Conservation (phyloP, 2,113 vertebrate species). For the Salminus brasiliensis region DNA sequence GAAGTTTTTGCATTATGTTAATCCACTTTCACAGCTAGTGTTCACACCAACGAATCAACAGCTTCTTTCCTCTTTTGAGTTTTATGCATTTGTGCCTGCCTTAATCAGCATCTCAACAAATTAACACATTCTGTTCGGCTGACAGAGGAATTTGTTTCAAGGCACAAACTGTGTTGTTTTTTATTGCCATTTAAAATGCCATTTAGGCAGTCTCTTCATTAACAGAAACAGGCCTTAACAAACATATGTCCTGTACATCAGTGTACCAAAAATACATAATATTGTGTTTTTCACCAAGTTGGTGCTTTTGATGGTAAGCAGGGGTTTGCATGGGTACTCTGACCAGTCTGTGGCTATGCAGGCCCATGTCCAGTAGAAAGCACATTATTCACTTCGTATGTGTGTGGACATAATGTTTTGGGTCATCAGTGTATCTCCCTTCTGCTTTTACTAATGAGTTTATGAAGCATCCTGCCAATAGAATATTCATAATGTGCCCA, state of each 20-base stretch:
- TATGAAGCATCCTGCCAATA: not conserved
- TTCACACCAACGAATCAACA: not conserved
- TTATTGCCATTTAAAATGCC: not conserved
- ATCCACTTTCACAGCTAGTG: not conserved
- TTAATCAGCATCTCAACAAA: not conserved
- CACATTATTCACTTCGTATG: no score
- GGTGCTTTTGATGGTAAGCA: no score
- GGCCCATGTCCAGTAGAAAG: no score
- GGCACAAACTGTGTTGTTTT: not conserved
- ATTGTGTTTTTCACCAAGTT: no score
- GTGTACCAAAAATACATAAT: no score
- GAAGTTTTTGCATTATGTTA: not conserved
- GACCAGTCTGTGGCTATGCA: no score
- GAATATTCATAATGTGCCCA: conserved; percentile 19
- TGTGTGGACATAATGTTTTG: no score
- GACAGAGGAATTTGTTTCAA: not conserved
- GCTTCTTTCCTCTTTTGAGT: not conserved
- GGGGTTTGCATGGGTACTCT: no score
- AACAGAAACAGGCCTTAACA: no score
- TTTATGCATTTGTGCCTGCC: not conserved
- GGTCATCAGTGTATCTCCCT: not conserved
- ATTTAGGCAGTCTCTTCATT: not conserved
- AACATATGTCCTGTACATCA: no score
- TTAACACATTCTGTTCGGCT: not conserved
- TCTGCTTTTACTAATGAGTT: not conserved